Conservation (phyloP, 2,888 invertebrate genomes). For the Thecocarcelia acutangulata region DNA sequence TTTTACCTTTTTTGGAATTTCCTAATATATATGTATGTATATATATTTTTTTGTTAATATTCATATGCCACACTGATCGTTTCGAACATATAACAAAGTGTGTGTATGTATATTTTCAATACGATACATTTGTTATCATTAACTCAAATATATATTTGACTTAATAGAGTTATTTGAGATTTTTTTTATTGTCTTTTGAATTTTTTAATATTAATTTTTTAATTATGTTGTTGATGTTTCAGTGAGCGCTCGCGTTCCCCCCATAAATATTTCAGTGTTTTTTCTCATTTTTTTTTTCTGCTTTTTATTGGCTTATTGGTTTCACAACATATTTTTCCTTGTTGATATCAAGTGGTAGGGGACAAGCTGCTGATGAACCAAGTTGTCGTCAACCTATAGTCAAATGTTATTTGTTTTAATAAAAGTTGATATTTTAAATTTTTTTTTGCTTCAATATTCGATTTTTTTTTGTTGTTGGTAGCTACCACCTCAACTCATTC, state of each 20-base stretch:
- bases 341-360: background rate
- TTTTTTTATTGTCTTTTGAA: constrained; percentile 21
- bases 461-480: constrained; percentile 10
- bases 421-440: constrained; percentile 78
- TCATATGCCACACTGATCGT: constrained; percentile 57
- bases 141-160: constrained; percentile 56
- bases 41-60: constrained; percentile 42
- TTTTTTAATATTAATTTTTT: constrained; percentile 63
- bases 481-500: too few relatives aligned
- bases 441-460: constrained; percentile 14
- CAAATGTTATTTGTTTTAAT: constrained; percentile 77
- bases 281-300: too few relatives aligned
- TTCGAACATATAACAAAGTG: background rate
- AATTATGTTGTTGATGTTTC: constrained; percentile 65
- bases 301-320: too few relatives aligned
- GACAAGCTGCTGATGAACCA: constrained; percentile 6
- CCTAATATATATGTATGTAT: too few relatives aligned
- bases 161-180: constrained; percentile 66
- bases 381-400: constrained; percentile 78
- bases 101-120: background rate
- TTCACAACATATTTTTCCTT: constrained; percentile 33
- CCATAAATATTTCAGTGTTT: constrained; percentile 46
- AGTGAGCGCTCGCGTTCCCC: constrained; percentile 37
- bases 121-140: constrained; percentile 52
- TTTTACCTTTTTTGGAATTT: constrained; percentile 61